phyloP scores from a whole-genome alignment of 2,113 vertebrate genomes.

The Tretioscincus oriximinensis region DNA sequence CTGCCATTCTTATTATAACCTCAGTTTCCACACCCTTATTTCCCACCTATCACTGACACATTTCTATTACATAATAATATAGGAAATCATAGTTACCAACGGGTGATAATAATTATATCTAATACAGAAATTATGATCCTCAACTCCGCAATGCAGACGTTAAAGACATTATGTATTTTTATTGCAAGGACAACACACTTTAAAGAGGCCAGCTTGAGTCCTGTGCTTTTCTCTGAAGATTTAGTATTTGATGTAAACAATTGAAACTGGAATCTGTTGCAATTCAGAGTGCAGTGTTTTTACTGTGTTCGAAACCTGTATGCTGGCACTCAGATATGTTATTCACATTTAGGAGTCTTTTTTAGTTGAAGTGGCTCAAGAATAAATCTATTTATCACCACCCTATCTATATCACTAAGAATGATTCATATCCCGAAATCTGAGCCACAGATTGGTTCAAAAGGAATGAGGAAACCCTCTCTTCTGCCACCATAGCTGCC shows the following conservation, averaged over 20 bases:
- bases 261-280: not conserved
- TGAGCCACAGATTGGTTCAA: too few species aligned
- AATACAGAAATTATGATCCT: constrained; percentile 28
- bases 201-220: not conserved
- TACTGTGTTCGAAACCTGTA: not conserved
- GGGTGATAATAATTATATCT: constrained; percentile 18
- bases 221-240: not conserved
- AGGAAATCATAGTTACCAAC: fast-evolving
- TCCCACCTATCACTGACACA: constrained; percentile 33
- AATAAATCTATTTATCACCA: not conserved
- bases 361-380: not conserved
- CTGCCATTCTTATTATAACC: constrained; percentile 56
- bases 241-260: not conserved
- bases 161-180: not conserved
- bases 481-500: too few species aligned
- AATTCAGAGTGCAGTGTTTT: not conserved
- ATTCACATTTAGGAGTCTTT: not conserved
- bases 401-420: too few species aligned
- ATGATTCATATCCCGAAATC: too few species aligned
- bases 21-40: constrained; percentile 42
- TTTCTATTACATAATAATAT: constrained; percentile 33
- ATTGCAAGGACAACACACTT: constrained; percentile 3
- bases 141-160: not conserved
- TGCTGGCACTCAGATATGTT: not conserved
- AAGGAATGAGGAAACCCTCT: too few species aligned